Evolutionary conservation across 2,797 vertebrate species (phyloP).

Genomic region (Helostoma temminkii): DNA sequence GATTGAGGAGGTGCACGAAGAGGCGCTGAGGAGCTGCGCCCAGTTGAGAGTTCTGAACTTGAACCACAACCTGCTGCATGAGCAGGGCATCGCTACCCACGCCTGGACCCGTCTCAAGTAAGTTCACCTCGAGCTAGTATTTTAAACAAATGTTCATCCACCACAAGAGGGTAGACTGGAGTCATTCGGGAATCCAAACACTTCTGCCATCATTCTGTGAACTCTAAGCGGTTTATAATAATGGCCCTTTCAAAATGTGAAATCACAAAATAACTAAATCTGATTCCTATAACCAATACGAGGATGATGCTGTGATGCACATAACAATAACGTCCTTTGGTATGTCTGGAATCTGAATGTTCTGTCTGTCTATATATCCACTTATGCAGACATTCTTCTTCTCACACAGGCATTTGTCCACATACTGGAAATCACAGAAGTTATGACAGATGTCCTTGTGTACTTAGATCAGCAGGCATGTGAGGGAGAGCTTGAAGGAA

Average conservation of each 20-base stretch:
- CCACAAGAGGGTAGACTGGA: slow-evolving; percentile 65
- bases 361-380: neutral
- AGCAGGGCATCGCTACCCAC: slow-evolving; percentile 71
- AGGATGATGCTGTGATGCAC: neutral
- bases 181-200: slow-evolving; percentile 3
- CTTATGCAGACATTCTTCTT: neutral
- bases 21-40: slow-evolving; percentile 71
- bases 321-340: too few species aligned
- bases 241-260: too few species aligned
- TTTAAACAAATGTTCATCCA: neutral
- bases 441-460: slow-evolving; percentile 55
- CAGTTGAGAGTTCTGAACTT: slow-evolving; percentile 82
- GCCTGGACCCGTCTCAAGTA: slow-evolving; percentile 82
- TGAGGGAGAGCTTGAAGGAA: slow-evolving; percentile 54
- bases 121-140: slow-evolving; percentile 5
- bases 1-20: slow-evolving; percentile 79
- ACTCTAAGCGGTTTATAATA: too few species aligned
- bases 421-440: slow-evolving; percentile 28
- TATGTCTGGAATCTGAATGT: too few species aligned
- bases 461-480: slow-evolving; percentile 53
- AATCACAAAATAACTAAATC: neutral
- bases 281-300: too few species aligned
- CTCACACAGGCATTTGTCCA: neutral
- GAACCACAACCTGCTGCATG: slow-evolving; percentile 85
- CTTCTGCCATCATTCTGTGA: too few species aligned